Evolutionary conservation across 2,888 invertebrate genomes (phyloP).

Genomic region (Tridacna gigas): DNA sequence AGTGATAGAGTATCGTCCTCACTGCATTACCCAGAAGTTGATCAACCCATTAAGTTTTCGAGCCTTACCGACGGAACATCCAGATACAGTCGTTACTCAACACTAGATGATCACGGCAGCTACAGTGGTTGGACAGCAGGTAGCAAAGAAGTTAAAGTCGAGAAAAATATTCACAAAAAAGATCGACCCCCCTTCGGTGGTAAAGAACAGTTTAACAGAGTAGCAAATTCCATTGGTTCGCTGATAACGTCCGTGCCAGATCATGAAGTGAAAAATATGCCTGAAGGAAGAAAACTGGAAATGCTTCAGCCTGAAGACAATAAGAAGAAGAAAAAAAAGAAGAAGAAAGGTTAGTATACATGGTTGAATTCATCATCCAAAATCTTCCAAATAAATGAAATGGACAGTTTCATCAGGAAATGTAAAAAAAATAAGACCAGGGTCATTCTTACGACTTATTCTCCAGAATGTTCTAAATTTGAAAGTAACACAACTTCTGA

Average conservation of each 20-base stretch:
- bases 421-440: not conserved
- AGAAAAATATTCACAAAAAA: constrained; percentile 64
- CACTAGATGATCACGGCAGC: constrained; percentile 5
- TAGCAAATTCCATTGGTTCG: constrained; percentile 65
- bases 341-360: constrained; percentile 51
- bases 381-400: not conserved
- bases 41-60: constrained; percentile 64
- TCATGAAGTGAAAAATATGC: constrained; percentile 65
- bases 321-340: constrained; percentile 72
- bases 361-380: too few species aligned
- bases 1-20: constrained; percentile 42
- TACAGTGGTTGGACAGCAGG: constrained; percentile 43
- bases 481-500: too few species aligned
- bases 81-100: constrained; percentile 57
- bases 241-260: constrained; percentile 54
- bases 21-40: constrained; percentile 61
- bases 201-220: constrained; percentile 64
- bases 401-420: not conserved
- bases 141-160: constrained; percentile 66
- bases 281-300: constrained; percentile 64
- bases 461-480: too few species aligned
- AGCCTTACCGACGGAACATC: constrained; percentile 50
- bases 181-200: constrained; percentile 68
- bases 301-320: constrained; percentile 60
- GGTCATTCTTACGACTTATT: not conserved